These are phyloP conservation scores for Erpetoichthys calabaricus DNA, from an alignment of 2,797 vertebrate genomes.

Conservation along the genomic window DNA sequence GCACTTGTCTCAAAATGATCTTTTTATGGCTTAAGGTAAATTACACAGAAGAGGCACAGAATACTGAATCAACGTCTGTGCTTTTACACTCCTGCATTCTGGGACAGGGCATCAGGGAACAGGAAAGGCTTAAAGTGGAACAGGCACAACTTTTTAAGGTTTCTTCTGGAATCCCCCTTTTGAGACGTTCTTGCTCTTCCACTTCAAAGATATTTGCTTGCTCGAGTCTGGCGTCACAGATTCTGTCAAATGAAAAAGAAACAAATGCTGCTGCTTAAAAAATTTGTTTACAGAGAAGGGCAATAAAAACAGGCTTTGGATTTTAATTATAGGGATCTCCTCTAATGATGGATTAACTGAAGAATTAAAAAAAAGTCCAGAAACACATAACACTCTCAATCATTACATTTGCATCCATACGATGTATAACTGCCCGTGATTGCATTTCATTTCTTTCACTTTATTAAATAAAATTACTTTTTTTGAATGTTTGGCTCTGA, in stretches of 20 bases:
- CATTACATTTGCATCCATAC: too few species aligned
- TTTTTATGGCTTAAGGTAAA: not conserved
- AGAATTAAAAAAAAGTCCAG: too few species aligned
- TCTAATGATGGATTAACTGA: too few species aligned
- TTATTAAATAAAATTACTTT: too few species aligned
- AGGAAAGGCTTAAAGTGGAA: conserved; percentile 62
- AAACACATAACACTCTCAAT: too few species aligned
- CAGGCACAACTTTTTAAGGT: conserved; percentile 63
- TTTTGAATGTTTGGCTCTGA: too few species aligned
- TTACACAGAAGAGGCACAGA: conserved; percentile 26
- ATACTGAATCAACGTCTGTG: conserved; percentile 44
- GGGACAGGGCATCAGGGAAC: conserved; percentile 39
- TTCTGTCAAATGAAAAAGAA: conserved; percentile 39
- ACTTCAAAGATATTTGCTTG: conserved; percentile 83
- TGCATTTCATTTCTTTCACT: too few species aligned
- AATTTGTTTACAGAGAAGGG: not conserved
- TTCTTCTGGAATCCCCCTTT: conserved; percentile 68
- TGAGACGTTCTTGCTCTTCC: conserved; percentile 78
- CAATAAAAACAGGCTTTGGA: conserved; percentile 11
- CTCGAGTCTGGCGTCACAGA: conserved; percentile 75
- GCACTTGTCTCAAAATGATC: too few species aligned
- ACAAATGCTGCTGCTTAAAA: not conserved
- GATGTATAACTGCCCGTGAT: too few species aligned
- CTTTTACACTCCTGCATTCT: conserved; percentile 27
- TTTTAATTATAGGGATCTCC: too few species aligned